phyloP scores from a whole-genome alignment of 2,113 vertebrate genomes.

The Nesoenas mayeri region DNA sequence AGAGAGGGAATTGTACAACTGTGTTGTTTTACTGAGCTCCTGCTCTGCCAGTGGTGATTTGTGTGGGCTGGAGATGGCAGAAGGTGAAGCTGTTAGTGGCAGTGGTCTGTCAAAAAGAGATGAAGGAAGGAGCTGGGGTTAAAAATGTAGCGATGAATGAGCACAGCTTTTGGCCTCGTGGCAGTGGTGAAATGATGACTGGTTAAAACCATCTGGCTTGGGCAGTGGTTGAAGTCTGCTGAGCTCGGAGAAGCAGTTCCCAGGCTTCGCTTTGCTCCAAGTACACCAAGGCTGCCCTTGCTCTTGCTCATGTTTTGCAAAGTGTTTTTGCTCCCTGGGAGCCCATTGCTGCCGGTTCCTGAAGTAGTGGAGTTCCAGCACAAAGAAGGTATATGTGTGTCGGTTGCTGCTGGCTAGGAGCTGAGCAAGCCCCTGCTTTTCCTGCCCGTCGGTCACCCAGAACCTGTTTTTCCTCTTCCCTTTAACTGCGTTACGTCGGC shows the following conservation, averaged over 20 bases:
- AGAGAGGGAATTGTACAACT: neutral
- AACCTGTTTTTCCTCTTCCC: neutral
- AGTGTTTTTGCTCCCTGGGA: neutral
- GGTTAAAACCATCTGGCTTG: neutral
- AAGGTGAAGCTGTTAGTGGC: constrained; percentile 18
- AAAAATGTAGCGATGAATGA: neutral
- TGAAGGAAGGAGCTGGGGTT: neutral
- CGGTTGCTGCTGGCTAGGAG: rapidly evolving
- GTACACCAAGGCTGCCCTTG: neutral
- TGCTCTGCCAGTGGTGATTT: neutral
- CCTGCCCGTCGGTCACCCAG: rapidly evolving
- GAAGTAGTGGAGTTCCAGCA: neutral
- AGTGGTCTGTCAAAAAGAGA: neutral
- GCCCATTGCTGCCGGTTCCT: neutral
- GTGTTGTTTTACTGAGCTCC: neutral
- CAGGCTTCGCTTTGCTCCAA: neutral
- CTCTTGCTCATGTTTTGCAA: neutral
- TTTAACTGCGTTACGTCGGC: neutral
- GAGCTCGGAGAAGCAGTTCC: neutral
- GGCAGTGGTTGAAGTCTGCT: neutral
- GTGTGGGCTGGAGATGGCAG: neutral
- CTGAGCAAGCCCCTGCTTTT: neutral
- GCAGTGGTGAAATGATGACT: neutral
- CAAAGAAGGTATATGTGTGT: rapidly evolving
- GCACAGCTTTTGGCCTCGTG: neutral